Evolutionary conservation across 2,888 invertebrate species (phyloP).

Genomic region (Eubasilissa splendida): DNA sequence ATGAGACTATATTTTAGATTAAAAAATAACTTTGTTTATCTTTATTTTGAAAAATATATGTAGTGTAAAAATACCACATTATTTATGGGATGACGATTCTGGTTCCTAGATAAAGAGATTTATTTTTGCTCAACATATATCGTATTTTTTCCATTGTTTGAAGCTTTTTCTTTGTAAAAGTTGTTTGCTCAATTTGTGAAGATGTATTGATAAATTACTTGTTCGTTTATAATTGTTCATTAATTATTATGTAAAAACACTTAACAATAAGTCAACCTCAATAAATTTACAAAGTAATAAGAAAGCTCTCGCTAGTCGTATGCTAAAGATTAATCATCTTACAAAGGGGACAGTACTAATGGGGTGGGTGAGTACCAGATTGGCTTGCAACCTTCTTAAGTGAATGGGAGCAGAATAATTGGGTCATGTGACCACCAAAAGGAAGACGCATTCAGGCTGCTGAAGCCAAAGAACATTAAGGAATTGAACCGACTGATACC

Average conservation of each 20-base stretch:
- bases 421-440: conserved; percentile 44
- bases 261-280: background rate
- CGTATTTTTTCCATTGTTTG: too few species aligned
- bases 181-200: too few species aligned
- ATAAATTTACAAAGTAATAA: conserved; percentile 14
- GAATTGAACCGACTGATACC: background rate
- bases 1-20: too few species aligned
- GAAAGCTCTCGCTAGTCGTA: conserved; percentile 29
- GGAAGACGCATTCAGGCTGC: background rate
- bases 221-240: background rate
- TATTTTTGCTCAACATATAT: too few species aligned
- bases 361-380: conserved; percentile 34
- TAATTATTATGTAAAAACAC: background rate
- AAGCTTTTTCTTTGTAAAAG: too few species aligned
- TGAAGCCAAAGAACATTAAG: conserved; percentile 12
- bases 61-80: too few species aligned
- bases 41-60: too few species aligned
- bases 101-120: too few species aligned
- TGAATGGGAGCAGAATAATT: conserved; percentile 47
- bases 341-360: conserved; percentile 1
- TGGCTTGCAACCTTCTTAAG: conserved; percentile 41
- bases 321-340: conserved; percentile 33
- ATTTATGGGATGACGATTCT: too few species aligned
- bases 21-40: too few species aligned
- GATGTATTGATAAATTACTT: too few species aligned